These are phyloP conservation scores for Yponomeuta cagnagella DNA, from an alignment of 2,888 invertebrate species.

Conservation along the genomic window DNA sequence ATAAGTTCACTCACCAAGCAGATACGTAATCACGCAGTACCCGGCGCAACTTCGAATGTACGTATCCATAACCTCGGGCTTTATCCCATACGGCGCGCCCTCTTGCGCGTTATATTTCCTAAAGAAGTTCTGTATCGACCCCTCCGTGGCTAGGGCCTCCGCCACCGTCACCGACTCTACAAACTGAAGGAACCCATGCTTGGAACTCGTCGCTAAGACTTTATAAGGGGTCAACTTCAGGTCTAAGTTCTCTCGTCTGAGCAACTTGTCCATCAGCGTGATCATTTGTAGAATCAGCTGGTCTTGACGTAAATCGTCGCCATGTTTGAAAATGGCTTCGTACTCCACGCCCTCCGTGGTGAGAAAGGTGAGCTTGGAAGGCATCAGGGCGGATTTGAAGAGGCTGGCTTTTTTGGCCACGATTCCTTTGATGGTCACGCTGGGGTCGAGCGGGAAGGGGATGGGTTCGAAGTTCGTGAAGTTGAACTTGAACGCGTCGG, in stretches of 20 bases:
- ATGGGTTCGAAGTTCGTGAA: conserved; percentile 94
- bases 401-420: conserved; percentile 91
- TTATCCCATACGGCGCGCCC: conserved; percentile 91
- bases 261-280: conserved; percentile 96
- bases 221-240: conserved; percentile 95
- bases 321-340: conserved; percentile 97
- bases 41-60: conserved; percentile 97
- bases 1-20: conserved; percentile 76
- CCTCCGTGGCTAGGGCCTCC: conserved; percentile 90
- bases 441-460: conserved; percentile 96
- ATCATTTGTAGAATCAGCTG: conserved; percentile 98
- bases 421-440: conserved; percentile 90
- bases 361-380: conserved; percentile 90
- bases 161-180: conserved; percentile 95
- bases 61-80: conserved; percentile 97
- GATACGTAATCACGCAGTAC: conserved; percentile 98
- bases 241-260: conserved; percentile 96
- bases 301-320: conserved; percentile 98
- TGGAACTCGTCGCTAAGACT: conserved; percentile 95
- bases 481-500: conserved; percentile 88
- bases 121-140: conserved; percentile 95
- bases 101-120: conserved; percentile 92
- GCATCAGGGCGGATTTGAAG: conserved; percentile 98
- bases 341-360: conserved; percentile 90
- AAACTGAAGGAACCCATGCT: conserved; percentile 97